Conservation (phyloP, 2,888 invertebrate genomes). For the Sinohyriopsis cumingii region DNA sequence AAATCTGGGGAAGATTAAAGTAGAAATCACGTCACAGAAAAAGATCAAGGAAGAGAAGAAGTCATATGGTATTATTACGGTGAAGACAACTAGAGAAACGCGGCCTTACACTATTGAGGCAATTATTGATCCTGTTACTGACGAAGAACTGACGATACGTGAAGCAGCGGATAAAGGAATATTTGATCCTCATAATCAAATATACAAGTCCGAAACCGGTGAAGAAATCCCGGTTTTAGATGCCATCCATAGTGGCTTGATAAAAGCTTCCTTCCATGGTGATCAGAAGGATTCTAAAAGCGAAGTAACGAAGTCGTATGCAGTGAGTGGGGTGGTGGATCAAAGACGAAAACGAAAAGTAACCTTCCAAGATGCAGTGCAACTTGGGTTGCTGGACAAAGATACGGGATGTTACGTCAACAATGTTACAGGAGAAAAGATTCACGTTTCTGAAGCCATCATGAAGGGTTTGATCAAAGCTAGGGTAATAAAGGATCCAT, state of each 20-base stretch:
- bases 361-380: slow-evolving; percentile 55
- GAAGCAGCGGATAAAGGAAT: slow-evolving; percentile 54
- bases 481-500: slow-evolving; percentile 58
- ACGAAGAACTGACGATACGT: slow-evolving; percentile 40
- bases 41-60: slow-evolving; percentile 66
- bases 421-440: slow-evolving; percentile 57
- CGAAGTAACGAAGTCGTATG: slow-evolving; percentile 64
- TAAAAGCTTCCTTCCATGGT: slow-evolving; percentile 57
- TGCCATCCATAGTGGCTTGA: slow-evolving; percentile 60
- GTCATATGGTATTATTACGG: slow-evolving; percentile 67
- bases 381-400: slow-evolving; percentile 55
- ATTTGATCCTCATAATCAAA: slow-evolving; percentile 41
- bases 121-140: slow-evolving; percentile 53
- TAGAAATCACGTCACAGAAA: slow-evolving; percentile 59
- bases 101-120: slow-evolving; percentile 60
- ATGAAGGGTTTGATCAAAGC: slow-evolving; percentile 70
- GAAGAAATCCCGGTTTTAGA: slow-evolving; percentile 56
- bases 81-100: slow-evolving; percentile 62
- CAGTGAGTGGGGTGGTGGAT: slow-evolving; percentile 67
- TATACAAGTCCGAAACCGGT: slow-evolving; percentile 54
- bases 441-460: slow-evolving; percentile 68
- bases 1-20: slow-evolving; percentile 61
- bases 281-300: slow-evolving; percentile 35
- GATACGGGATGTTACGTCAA: slow-evolving; percentile 65
- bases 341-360: slow-evolving; percentile 53